Conservation (phyloP, 2,888 invertebrate genomes). For the Autographa pulchrina region DNA sequence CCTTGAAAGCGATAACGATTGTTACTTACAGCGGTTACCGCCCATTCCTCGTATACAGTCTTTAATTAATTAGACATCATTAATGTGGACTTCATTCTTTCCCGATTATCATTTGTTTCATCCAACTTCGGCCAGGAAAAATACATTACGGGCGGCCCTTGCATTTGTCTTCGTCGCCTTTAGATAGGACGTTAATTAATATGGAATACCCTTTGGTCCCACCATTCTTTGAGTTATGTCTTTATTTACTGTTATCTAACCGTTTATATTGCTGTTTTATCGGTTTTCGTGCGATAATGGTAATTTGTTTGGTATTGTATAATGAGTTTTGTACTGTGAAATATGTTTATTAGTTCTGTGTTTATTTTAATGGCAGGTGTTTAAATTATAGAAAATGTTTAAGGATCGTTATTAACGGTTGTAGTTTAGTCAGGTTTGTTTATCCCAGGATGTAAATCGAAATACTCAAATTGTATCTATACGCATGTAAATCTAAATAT, state of each 20-base stretch:
- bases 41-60: conserved; percentile 65
- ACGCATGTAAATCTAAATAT: too few species aligned
- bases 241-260: conserved; percentile 69
- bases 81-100: conserved; percentile 87
- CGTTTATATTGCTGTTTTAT: conserved; percentile 45
- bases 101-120: conserved; percentile 89
- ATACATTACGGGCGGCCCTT: conserved; percentile 83
- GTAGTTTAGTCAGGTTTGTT: too few species aligned
- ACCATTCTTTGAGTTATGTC: conserved; percentile 78
- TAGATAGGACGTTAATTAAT: conserved; percentile 86
- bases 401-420: not conserved
- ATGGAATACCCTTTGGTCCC: conserved; percentile 86
- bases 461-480: too few species aligned
- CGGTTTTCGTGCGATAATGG: conserved; percentile 37
- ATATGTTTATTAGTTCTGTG: conserved; percentile 26
- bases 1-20: conserved; percentile 38
- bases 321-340: conserved; percentile 37
- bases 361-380: conserved; percentile 8
- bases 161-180: conserved; percentile 88
- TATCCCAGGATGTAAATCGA: too few species aligned
- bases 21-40: conserved; percentile 44
- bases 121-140: conserved; percentile 83
- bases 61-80: conserved; percentile 84
- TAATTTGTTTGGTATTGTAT: conserved; percentile 45
- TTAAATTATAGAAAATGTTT: not conserved